Conservation (phyloP, 1,140 invertebrate species). For the Portunus trituberculatus region DNA sequence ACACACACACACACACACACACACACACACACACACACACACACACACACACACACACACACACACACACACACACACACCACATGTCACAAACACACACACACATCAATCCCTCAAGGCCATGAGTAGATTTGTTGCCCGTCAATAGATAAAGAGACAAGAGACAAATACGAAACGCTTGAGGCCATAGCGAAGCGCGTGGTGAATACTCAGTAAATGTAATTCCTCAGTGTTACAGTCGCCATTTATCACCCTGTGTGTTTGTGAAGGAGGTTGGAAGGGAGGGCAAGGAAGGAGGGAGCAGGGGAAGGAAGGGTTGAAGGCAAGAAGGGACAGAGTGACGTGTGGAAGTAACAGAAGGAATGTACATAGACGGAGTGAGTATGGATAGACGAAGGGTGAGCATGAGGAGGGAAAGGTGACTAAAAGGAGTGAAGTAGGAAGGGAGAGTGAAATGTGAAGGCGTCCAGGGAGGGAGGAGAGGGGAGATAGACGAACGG, state of each 20-base stretch:
- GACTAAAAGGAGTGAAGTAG: conserved; percentile 21
- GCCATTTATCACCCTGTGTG: neutral
- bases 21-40: neutral
- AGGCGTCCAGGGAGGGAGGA: neutral
- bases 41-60: neutral
- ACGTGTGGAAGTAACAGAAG: neutral
- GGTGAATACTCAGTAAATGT: neutral
- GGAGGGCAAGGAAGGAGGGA: neutral
- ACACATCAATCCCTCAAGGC: neutral
- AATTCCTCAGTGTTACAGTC: neutral
- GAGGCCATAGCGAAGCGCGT: neutral
- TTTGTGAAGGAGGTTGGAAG: neutral
- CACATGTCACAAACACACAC: too few relatives aligned
- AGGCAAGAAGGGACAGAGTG: neutral
- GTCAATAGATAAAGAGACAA: neutral
- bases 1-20: neutral
- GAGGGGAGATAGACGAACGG: neutral
- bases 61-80: neutral
- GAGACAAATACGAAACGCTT: neutral
- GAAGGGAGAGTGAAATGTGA: conserved; percentile 9
- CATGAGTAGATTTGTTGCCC: neutral
- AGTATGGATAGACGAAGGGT: neutral
- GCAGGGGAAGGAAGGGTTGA: neutral
- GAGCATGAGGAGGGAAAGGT: neutral
- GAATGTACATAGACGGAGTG: neutral